A percentile compares a stretch with the other conserved stretches of the same genome.
These are phyloP conservation scores for Bagarius yarrelli DNA, from an alignment of 2,113 vertebrate genomes.

Conservation along the genomic window DNA sequence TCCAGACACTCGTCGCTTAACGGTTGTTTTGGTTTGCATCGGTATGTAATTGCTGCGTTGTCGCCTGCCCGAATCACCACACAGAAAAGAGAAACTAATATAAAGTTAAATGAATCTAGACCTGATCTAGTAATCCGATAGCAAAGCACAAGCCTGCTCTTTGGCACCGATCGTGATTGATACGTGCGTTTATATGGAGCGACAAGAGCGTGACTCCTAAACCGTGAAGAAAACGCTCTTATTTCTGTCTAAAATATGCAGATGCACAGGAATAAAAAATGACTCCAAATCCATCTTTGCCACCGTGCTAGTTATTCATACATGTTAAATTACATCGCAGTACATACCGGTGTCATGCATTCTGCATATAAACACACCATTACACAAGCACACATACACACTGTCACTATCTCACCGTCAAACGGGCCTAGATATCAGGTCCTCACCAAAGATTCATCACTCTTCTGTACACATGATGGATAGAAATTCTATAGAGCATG, in stretches of 20 bases:
- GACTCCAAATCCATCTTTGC: slow-evolving; percentile 51
- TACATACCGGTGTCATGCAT: slow-evolving; percentile 42
- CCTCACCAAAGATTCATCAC: slow-evolving; percentile 30
- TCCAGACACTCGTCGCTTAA: neutral
- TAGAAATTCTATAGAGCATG: slow-evolving; percentile 10
- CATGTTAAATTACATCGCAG: slow-evolving; percentile 46
- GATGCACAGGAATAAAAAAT: slow-evolving; percentile 35
- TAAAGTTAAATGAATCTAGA: slow-evolving; percentile 10
- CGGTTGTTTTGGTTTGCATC: neutral
- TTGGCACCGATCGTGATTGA: slow-evolving; percentile 23
- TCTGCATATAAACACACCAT: slow-evolving; percentile 40
- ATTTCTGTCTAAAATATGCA: slow-evolving; percentile 47
- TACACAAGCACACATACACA: slow-evolving; percentile 14
- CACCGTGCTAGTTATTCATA: slow-evolving; percentile 41
- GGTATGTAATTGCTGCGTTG: no score
- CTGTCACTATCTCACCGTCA: slow-evolving; percentile 1
- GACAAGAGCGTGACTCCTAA: slow-evolving; percentile 24
- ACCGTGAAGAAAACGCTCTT: slow-evolving; percentile 43
- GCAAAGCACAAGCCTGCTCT: neutral
- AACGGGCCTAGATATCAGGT: neutral
- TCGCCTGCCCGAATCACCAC: neutral
- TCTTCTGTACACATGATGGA: slow-evolving; percentile 28
- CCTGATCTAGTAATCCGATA: slow-evolving; percentile 15
- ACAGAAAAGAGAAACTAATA: neutral
- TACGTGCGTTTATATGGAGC: slow-evolving; percentile 29